Conservation (phyloP, 2,113 vertebrate genomes). For the Hippocampus comes region DNA sequence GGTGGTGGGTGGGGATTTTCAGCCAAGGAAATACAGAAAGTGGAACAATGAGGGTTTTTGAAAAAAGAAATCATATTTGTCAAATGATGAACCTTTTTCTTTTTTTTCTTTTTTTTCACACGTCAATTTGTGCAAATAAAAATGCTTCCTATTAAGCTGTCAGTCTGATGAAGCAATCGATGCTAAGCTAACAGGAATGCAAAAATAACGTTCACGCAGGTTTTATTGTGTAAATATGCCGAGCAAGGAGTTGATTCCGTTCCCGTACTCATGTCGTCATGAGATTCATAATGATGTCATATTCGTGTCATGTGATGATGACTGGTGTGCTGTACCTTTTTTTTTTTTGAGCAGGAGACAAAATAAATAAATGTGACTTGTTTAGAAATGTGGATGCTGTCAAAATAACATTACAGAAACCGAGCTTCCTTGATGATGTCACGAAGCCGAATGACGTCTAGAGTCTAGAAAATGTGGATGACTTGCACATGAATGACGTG, state of each 20-base stretch:
- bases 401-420: too few species aligned
- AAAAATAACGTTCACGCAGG: neutral
- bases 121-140: neutral
- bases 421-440: too few species aligned
- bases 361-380: neutral
- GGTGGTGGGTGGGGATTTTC: neutral
- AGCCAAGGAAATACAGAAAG: neutral
- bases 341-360: neutral
- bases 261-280: too few species aligned
- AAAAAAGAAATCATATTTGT: too few species aligned
- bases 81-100: neutral
- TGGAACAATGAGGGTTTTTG: neutral
- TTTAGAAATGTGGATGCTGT: too few species aligned
- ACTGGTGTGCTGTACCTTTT: neutral
- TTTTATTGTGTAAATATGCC: neutral
- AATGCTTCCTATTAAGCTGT: neutral
- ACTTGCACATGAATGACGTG: neutral
- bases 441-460: too few species aligned
- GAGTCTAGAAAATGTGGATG: too few species aligned
- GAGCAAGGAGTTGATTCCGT: too few species aligned
- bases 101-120: neutral
- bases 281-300: neutral
- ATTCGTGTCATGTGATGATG: neutral
- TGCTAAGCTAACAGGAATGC: neutral
- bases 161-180: neutral